These are phyloP conservation scores for Pipistrellus pygmaeus DNA, from an alignment of 2,797 vertebrate genomes.

Conservation along the genomic window DNA sequence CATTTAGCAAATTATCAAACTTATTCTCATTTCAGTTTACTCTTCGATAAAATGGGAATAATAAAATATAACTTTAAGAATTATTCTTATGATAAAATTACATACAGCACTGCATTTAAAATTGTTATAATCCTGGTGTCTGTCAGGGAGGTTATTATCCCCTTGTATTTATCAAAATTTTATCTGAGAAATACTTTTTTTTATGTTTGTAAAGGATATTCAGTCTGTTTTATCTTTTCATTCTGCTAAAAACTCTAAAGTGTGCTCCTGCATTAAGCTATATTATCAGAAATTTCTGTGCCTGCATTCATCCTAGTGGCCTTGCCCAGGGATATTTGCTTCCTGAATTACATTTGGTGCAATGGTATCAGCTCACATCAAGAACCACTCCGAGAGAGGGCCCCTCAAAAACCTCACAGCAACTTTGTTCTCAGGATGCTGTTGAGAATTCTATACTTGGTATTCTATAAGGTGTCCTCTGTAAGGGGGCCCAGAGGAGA, in stretches of 20 bases:
- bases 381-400: not conserved
- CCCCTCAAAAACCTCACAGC: not conserved
- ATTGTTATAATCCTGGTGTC: not conserved
- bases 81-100: not conserved
- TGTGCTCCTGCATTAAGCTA: not conserved
- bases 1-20: not conserved
- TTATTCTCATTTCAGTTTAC: not conserved
- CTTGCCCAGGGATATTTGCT: not conserved
- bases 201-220: not conserved
- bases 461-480: not conserved
- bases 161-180: not conserved
- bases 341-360: not conserved
- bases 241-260: not conserved
- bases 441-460: not conserved
- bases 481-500: constrained; percentile 36
- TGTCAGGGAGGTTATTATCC: not conserved
- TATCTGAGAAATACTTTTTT: not conserved
- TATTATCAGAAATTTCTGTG: not conserved
- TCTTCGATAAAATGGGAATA: not conserved
- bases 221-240: not conserved
- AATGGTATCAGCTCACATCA: not conserved
- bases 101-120: not conserved
- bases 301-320: not conserved
- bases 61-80: not conserved
- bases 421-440: not conserved